phyloP scores from a whole-genome alignment of 37 sponge, comb jelly and placozoan genomes.

The Petrosia ficiformis region DNA sequence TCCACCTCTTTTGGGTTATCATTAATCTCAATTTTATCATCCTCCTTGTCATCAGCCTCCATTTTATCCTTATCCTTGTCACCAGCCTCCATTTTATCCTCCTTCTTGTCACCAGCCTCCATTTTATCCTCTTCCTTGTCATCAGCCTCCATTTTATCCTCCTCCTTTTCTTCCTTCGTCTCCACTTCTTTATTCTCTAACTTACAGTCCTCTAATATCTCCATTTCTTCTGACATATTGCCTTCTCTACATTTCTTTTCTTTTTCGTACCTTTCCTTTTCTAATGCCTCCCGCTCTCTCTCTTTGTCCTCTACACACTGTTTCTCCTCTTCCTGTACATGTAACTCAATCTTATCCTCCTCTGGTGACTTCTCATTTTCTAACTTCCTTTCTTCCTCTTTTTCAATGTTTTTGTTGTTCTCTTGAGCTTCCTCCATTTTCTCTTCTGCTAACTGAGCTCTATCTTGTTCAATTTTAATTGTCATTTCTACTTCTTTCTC shows the following conservation, averaged over 20 bases:
- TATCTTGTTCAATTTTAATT: not conserved
- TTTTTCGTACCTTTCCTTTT: too few relatives aligned
- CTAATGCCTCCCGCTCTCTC: too few relatives aligned
- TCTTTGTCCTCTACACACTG: too few relatives aligned
- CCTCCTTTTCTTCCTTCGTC: not conserved
- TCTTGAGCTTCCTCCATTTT: not conserved
- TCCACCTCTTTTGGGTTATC: too few relatives aligned
- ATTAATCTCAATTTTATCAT: not conserved
- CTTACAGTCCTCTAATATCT: not conserved
- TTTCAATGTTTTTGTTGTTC: too few relatives aligned
- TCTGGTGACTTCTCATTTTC: too few relatives aligned
- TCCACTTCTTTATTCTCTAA: not conserved
- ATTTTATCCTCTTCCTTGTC: not conserved
- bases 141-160: not conserved
- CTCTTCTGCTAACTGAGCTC: not conserved
- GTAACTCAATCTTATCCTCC: too few relatives aligned
- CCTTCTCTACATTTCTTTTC: too few relatives aligned
- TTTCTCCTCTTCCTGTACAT: too few relatives aligned
- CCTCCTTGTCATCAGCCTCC: not conserved
- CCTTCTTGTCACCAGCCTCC: not conserved
- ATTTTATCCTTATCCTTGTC: not conserved
- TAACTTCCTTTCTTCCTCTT: too few relatives aligned
- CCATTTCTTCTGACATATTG: too few relatives aligned
- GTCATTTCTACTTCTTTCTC: not conserved
- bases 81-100: not conserved